phyloP scores from a whole-genome alignment of 1,140 invertebrate species.

The Sarcophaga bullata region DNA sequence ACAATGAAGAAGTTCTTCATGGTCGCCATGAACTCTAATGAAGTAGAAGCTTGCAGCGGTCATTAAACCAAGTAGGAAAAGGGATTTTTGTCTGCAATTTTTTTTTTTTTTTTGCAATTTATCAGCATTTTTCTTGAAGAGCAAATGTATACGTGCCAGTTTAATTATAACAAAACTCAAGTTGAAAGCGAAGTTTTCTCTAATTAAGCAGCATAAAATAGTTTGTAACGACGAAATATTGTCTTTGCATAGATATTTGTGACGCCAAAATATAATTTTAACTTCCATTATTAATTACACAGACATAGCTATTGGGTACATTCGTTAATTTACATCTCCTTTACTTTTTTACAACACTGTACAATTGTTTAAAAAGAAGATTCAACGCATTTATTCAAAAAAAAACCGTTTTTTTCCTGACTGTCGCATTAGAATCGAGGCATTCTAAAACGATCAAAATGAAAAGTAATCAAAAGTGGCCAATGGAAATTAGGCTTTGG shows the following conservation, averaged over 20 bases:
- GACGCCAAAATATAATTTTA: no score
- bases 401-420: no score
- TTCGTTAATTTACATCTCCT: neutral
- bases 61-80: neutral
- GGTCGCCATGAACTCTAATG: neutral
- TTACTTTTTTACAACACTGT: neutral
- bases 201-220: no score
- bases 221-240: no score
- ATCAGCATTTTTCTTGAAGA: neutral
- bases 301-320: no score
- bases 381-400: neutral
- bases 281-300: no score
- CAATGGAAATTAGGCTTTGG: no score
- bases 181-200: neutral
- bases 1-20: neutral
- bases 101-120: neutral
- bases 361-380: no score
- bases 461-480: no score
- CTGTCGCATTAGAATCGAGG: no score
- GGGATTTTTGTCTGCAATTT: neutral
- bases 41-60: neutral
- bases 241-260: no score
- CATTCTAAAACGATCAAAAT: no score
- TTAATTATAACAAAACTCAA: neutral
- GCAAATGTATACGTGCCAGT: neutral